Percentiles rank a stretch among this genome's conserved stretches.
phyloP scores from a whole-genome alignment of 2,888 invertebrate species.

The Caenorhabditis sulstoni region DNA sequence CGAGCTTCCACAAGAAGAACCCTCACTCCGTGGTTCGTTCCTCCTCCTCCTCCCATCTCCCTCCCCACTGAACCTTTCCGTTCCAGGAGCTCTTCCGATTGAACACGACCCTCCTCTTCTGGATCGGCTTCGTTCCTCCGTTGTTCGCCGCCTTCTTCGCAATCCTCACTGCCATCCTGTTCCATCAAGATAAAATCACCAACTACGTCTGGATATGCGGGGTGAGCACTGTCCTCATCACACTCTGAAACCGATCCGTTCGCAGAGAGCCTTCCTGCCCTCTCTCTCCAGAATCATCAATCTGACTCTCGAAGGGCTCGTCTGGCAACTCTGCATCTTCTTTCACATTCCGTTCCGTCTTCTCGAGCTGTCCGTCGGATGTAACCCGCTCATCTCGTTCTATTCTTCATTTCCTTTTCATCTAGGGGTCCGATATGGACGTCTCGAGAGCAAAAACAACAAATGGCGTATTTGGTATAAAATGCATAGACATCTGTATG shows the following conservation, averaged over 20 bases:
- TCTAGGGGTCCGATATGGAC: conserved; percentile 73
- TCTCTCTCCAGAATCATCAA: conserved; percentile 79
- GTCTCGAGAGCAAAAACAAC: conserved; percentile 68
- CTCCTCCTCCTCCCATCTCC: neutral
- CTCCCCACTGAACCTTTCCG: neutral
- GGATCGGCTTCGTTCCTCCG: conserved; percentile 76
- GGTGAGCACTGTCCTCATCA: conserved; percentile 47
- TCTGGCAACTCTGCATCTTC: conserved; percentile 77
- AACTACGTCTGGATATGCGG: conserved; percentile 79
- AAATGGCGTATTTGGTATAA: conserved; percentile 70
- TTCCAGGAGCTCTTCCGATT: conserved; percentile 61
- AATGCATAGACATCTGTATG: conserved; percentile 70
- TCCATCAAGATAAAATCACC: conserved; percentile 75
- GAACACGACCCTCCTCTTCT: conserved; percentile 66
- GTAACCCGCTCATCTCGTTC: conserved; percentile 60
- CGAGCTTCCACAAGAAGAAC: conserved; percentile 47
- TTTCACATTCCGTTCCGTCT: conserved; percentile 77
- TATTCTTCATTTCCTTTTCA: conserved; percentile 1
- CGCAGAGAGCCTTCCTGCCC: conserved; percentile 74
- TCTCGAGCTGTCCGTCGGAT: conserved; percentile 76
- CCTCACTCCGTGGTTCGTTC: conserved; percentile 26
- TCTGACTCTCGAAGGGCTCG: conserved; percentile 75
- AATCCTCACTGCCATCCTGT: conserved; percentile 72
- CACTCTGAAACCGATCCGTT: conserved; percentile 9
- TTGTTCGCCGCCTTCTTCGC: conserved; percentile 75